Evolutionary conservation across 1,140 invertebrate genomes (phyloP), one percentile per base, ranked within the genome.

Genomic region (Anagrus nilaparvatae): DNA sequence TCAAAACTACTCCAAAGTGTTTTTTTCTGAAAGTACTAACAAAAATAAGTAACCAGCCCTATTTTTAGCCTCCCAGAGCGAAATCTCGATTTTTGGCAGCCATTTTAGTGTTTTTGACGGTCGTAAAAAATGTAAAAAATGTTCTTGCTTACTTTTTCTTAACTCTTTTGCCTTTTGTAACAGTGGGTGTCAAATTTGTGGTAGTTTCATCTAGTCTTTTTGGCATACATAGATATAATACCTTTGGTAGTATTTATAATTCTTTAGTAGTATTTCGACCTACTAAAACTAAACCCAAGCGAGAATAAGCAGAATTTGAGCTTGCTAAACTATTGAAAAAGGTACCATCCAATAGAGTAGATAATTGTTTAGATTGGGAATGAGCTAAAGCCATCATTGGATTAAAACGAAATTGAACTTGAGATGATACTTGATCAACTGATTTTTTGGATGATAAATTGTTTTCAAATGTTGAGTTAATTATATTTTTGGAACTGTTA

Each of bases 81-180:
- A n/a, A n/a, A n/a, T n/a, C n/a, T n/a, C n/a, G n/a, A n/a, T n/a
- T n/a, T n/a, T n/a, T n/a, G n/a, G n/a, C n/a, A n/a, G n/a, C n/a
- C n/a, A n/a, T n/a, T n/a, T n/a, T n/a, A n/a, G n/a, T n/a, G n/a
- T n/a, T n/a, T n/a, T n/a, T n/a, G n/a, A n/a, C n/a, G n/a, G n/a
- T n/a, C n/a, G n/a, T n/a, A n/a, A n/a, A n/a, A n/a, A n/a, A n/a
- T 55, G 54, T 6, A 52, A 52, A 35, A 55, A 53, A 8, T 47
- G 60, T n/a, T 54, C 56, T 13, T 56, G 53, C 42, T 61, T 67
- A 32, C 46, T 62, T 27, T 68, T 63, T 21, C 56, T n/a, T 53
- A 16, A 52, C 53, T 18, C 60, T 67, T 23, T 63, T 65, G 5
- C 49, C 47, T 40, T 59, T 65, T 0, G 50, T 39, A n/a, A n/a